Evolutionary conservation across 2,888 invertebrate genomes (phyloP).

Genomic region (Morpho deidamia): DNA sequence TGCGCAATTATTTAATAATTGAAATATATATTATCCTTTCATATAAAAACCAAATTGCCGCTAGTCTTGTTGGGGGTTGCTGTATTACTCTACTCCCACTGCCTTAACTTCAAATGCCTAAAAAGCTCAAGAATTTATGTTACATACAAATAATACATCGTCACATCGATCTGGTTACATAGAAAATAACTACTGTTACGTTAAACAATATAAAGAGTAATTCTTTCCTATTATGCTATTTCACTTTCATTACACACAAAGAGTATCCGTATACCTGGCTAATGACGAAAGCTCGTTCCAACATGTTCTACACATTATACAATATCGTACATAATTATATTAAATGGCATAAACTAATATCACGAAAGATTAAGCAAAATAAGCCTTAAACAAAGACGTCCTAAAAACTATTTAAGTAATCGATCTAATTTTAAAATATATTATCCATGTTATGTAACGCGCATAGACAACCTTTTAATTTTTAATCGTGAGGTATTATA

Average conservation of each 20-base stretch:
- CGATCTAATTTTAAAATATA: constrained; percentile 9
- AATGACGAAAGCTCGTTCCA: constrained; percentile 70
- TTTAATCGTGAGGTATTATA: too few relatives aligned
- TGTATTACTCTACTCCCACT: too few relatives aligned
- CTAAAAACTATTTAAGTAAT: constrained; percentile 13
- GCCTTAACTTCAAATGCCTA: too few relatives aligned
- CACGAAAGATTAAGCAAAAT: constrained; percentile 50
- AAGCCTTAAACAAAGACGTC: constrained; percentile 27
- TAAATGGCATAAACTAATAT: constrained; percentile 44
- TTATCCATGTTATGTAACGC: background rate
- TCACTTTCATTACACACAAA: constrained; percentile 26
- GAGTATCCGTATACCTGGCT: constrained; percentile 55
- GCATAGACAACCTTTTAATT: background rate
- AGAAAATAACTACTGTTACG: constrained; percentile 16
- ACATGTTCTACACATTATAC: constrained; percentile 58
- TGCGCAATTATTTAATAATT: too few relatives aligned
- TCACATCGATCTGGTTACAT: constrained; percentile 3
- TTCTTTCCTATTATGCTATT: constrained; percentile 49
- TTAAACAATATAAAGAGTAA: constrained; percentile 32
- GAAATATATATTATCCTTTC: too few relatives aligned
- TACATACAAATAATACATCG: too few relatives aligned
- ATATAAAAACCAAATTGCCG: too few relatives aligned
- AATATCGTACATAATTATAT: constrained; percentile 22
- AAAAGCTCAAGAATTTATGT: too few relatives aligned
- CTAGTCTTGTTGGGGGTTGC: too few relatives aligned